These are phyloP conservation scores for Todiramphus saurophagus DNA, from an alignment of 2,113 vertebrate species.

Conservation along the genomic window DNA sequence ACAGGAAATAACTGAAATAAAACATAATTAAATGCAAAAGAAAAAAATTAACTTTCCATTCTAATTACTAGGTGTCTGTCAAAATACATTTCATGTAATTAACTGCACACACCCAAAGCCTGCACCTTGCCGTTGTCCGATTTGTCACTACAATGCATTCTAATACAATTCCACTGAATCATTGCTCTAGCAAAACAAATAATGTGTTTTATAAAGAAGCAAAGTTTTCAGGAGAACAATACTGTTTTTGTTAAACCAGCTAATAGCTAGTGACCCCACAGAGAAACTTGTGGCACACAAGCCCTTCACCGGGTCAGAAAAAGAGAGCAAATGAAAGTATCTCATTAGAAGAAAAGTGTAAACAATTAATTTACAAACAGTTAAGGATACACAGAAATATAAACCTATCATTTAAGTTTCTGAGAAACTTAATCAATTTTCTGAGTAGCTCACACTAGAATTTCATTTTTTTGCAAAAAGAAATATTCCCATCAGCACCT, in stretches of 20 bases:
- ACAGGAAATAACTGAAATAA: conserved; percentile 27
- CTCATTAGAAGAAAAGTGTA: not conserved
- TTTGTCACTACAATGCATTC: not conserved
- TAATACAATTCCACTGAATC: not conserved
- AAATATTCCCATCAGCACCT: not conserved
- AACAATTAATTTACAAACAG: not conserved
- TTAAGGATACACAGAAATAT: not conserved
- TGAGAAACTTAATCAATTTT: not conserved
- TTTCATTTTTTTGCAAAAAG: not conserved
- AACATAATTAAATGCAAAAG: conserved; percentile 19
- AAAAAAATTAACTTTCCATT: conserved; percentile 28
- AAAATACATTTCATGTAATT: conserved; percentile 63
- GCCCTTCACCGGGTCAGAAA: not conserved
- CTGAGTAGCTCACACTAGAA: not conserved
- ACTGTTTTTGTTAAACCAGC: not conserved
- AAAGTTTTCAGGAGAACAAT: not conserved
- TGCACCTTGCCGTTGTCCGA: conserved; percentile 41
- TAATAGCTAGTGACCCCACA: not conserved
- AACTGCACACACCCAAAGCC: conserved; percentile 34
- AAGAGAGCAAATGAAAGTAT: not conserved
- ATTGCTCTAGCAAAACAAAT: not conserved
- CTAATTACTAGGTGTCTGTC: conserved; percentile 64
- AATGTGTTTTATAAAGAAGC: not conserved
- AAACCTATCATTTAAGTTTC: not conserved
- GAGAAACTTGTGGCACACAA: not conserved